Base-by-base conservation (phyloP, 2,113 vertebrate species). In the Lichenostomus cassidix region DNA sequence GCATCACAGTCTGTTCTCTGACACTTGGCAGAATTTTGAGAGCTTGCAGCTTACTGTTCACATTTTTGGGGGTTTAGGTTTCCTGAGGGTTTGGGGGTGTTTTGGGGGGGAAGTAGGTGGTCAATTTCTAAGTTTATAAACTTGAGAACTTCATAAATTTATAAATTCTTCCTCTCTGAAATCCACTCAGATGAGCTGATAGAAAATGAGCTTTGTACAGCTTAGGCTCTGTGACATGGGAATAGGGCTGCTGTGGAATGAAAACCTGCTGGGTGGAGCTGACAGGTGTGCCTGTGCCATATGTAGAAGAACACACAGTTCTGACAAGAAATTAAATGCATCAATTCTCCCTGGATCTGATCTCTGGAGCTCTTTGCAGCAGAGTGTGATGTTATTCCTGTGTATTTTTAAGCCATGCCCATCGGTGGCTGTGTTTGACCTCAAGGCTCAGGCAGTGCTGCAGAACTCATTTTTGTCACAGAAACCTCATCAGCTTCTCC, bases 151-250 rank as follows among this genome's bases (percentile, higher is more conserved):
- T 5, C 27, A 22, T 50, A 15, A 13, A 52, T 59, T 35, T 50
- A 12, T 42, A 21, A 58, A 11, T 44, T 21, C 25, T 11, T 65
- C 5, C 25, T 25, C 17, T 46, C 16, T 14, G 18, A 62, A 23
- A 56, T 60, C 64, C 10, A 15, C 68, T 50, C 27, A 15, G 39
- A 2, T 53, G 58, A 50, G 39, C 27, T 56, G 29, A 20, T 44
- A 28, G 55, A 76, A 63, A 63, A 60, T 55, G 17, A 49, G 20
- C 52, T 83, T 55, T 29, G 28, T n/a, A 22, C 33, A 69, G 31
- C 19, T 33, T 24, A 17, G 62, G 37, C 44, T 68, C 8, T 0
- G 0, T 49, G 50, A 35, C 24, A 22, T 1, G 9, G 0, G 7
- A 59, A 7, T 33, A 12, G n/a, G 41, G 33, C 53, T 83, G 76